Evolutionary conservation across 2,797 vertebrate species (phyloP), one percentile per base, ranked within the genome.

Genomic region (Sphenodon punctatus): DNA sequence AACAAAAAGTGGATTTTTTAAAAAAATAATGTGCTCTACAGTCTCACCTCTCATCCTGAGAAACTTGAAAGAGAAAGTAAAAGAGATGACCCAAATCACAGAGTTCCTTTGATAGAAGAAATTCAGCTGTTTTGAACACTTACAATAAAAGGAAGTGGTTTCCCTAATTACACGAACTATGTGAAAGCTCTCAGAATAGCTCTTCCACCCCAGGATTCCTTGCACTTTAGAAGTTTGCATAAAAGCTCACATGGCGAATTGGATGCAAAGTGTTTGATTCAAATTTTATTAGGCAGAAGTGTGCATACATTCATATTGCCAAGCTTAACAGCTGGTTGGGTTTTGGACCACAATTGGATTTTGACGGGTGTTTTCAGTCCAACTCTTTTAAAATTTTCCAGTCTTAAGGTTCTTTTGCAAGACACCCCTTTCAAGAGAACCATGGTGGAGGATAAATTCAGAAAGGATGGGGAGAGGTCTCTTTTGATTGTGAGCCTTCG

Each of bases 121-220:
- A 96, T 96, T 97, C 95, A 93, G 94, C 96, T 97, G 96, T 97
- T 97, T 97, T 96, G 96, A 96, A 96, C 96, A 96, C 95, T 96
- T 95, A 95, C 93, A 96, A 97, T 97, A 96, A 97, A 97, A 97
- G 95, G 94, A 97, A 96, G 95, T 97, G 96, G 94, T 95, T 96
- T 97, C 95, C 95, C 95, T 96, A 96, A 96, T 96, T 96, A 96
- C 95, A 90, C 94, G 96, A 96, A 95, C 96, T 96, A 95, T 95
- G 95, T 96, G 95, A 96, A 95, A 95, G 95, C 95, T 96, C 95
- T 96, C 93, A 95, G 96, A 96, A 96, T 96, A 96, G 95, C 95
- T 95, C 95, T 95, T 95, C 96, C 95, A 95, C 96, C 95, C 95
- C 95, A 95, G 96, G 96, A 96, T 96, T 93, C 96, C 89, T 95